Conservation (phyloP, 2,797 vertebrate species). For the Chloroceryle inda region DNA sequence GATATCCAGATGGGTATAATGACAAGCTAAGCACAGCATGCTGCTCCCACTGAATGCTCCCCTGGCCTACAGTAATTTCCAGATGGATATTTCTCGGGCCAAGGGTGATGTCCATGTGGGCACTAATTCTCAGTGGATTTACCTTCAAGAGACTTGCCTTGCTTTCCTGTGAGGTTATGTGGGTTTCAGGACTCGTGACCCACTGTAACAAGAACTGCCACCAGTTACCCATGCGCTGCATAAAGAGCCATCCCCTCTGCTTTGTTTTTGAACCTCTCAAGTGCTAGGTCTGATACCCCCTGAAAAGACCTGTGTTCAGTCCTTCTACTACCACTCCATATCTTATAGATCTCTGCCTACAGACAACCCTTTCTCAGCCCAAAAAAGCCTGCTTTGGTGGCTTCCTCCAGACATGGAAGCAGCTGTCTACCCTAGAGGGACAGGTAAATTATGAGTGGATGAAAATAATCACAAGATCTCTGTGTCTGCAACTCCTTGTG, state of each 20-base stretch:
- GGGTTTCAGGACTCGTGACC: rapidly evolving
- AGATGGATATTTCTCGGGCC: background rate
- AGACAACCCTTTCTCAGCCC: background rate
- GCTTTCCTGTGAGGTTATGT: background rate
- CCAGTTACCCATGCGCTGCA: background rate
- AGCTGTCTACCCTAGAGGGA: background rate
- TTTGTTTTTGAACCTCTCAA: background rate
- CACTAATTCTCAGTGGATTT: background rate
- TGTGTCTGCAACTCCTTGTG: background rate
- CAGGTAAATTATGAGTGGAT: background rate
- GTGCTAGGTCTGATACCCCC: background rate
- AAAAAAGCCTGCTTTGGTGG: background rate
- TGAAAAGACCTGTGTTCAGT: background rate
- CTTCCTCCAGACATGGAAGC: background rate
- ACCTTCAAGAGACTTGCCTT: background rate
- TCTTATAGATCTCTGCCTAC: background rate
- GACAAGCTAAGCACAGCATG: background rate
- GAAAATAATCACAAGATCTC: background rate
- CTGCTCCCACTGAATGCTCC: background rate
- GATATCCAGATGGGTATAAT: background rate
- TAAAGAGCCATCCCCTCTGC: background rate
- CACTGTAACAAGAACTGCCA: background rate
- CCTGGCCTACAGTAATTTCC: background rate
- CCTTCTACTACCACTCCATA: rapidly evolving
- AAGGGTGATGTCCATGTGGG: background rate